Percentiles rank a stretch among this genome's conserved stretches.
Evolutionary conservation across 2,113 vertebrate species (phyloP).

Genomic region (Reinhardtius hippoglossoides): DNA sequence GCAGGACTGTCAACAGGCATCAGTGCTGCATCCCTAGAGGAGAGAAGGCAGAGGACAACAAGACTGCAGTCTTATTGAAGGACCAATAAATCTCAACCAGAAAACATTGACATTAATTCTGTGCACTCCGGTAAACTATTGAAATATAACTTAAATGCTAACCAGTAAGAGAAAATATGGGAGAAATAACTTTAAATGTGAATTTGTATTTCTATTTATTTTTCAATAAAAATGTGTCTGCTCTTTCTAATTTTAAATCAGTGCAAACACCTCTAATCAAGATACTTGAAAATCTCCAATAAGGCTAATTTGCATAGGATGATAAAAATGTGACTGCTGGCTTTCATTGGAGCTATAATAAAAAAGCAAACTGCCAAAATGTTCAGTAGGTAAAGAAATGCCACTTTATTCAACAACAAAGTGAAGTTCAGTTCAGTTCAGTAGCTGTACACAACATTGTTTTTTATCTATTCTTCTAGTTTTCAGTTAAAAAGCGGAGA

Average conservation of each 20-base stretch:
- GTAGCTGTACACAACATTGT: conserved; percentile 63
- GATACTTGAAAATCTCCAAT: too few relatives aligned
- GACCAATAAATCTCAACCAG: conserved; percentile 4
- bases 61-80: neutral
- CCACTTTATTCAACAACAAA: conserved; percentile 80
- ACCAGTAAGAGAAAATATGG: neutral
- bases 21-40: conserved; percentile 59
- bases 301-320: neutral
- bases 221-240: conserved; percentile 33
- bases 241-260: neutral
- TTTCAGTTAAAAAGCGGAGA: conserved; percentile 55
- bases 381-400: conserved; percentile 72
- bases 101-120: neutral
- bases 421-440: conserved; percentile 68
- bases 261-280: neutral
- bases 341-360: neutral
- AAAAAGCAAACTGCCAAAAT: neutral
- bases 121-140: neutral
- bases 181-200: conserved; percentile 4
- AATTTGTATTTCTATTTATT: conserved; percentile 50
- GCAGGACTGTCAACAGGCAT: conserved; percentile 71
- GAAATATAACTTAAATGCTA: neutral
- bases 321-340: neutral
- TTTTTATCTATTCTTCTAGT: conserved; percentile 37
- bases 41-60: conserved; percentile 4